Base-by-base conservation (phyloP, 2,888 invertebrate species). In the Heliconius aoede region DNA sequence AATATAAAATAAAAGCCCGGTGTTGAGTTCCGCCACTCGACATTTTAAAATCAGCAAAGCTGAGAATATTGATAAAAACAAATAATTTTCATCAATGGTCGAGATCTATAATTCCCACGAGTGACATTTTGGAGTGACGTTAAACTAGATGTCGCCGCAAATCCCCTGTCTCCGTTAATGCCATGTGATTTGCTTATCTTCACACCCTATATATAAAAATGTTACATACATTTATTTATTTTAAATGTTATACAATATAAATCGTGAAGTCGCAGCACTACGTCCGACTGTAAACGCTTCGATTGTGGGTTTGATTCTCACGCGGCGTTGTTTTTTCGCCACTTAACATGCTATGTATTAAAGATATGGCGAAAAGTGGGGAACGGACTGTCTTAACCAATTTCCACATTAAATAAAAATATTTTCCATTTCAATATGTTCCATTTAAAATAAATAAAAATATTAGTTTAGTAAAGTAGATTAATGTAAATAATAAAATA, bases 51-150 rank as follows among this genome's bases (percentile, higher is more conserved):
- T 28, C 21, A 60, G 36, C 60, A 60, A 51, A 51, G 36, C 26
- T 24, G n/a, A 62, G 5, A 18, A 46, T 46, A 46, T 8, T 46
- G 21, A 46, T 21, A 46, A 46, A 21, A 46, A 46, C 3, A 46
- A 46, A 46, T 46, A 21, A 51, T 32, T 32, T 36, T 61, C 64
- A 75, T 75, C 75, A 36, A 60, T 76, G 40, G 64, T 64, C 64
- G 71, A 65, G 40, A 75, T 75, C 75, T 69, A 61, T 61, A 61
- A 61, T 61, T 64, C 76, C 64, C 76, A 26, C 55, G 72, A 64
- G 72, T 13, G 61, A 72, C 76, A 76, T 76, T 74, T 74, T 64
- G 62, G 71, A 76, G 76, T 76, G 72, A 72, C 76, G 64, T 76
- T 72, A 58, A 76, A 76, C 75, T 72, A 76, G 76, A 76, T 64